A percentile compares a stretch with the other conserved stretches of the same genome.
Conservation (phyloP, 2,888 invertebrate genomes). For the Megamerina dolium region DNA sequence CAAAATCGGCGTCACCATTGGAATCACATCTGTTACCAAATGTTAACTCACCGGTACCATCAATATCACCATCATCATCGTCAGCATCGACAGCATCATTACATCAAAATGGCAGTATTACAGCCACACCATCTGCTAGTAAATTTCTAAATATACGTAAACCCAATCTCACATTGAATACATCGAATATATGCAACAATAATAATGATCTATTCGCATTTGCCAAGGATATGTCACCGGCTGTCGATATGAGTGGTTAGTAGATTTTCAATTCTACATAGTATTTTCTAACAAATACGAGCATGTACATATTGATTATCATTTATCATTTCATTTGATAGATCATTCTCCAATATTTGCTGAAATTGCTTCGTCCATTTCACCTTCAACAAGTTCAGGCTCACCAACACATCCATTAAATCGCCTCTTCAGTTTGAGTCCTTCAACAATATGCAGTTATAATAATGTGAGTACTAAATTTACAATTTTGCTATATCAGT, state of each 20-base stretch:
- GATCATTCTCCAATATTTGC: slow-evolving; percentile 44
- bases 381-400: slow-evolving; percentile 38
- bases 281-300: no score
- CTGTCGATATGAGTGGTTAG: slow-evolving; percentile 36
- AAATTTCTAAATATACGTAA: slow-evolving; percentile 39
- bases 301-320: no score
- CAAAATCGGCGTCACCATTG: slow-evolving; percentile 38
- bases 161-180: slow-evolving; percentile 42
- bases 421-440: slow-evolving; percentile 44
- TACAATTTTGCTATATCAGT: no score
- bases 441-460: slow-evolving; percentile 39
- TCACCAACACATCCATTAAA: slow-evolving; percentile 42
- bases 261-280: no score
- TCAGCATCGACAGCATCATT: neutral
- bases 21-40: slow-evolving; percentile 38
- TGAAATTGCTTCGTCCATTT: slow-evolving; percentile 38
- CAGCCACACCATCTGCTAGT: slow-evolving; percentile 16
- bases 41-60: slow-evolving; percentile 23
- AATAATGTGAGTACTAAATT: slow-evolving; percentile 41
- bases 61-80: slow-evolving; percentile 2
- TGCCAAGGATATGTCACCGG: slow-evolving; percentile 39
- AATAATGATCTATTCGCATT: slow-evolving; percentile 46
- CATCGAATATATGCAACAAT: slow-evolving; percentile 42
- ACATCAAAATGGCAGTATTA: slow-evolving; percentile 9
- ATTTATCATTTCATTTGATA: slow-evolving; percentile 21